Evolutionary conservation across 2,888 invertebrate genomes (phyloP).

Genomic region (Trimorus sp.): DNA sequence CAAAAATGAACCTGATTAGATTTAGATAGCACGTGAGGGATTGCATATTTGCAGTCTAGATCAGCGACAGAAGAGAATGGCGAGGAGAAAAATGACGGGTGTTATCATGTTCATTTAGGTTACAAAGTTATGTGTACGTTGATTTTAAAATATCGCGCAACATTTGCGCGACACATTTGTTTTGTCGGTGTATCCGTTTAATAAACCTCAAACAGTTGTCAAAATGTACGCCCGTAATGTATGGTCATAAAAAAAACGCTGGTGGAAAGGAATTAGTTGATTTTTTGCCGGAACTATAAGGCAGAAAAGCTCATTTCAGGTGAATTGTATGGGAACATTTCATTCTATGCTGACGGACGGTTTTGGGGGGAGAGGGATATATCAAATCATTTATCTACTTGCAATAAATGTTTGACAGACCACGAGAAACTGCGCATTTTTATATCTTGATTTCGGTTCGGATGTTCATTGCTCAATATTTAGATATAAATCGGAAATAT

Average conservation of each 20-base stretch:
- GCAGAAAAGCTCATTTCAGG: slow-evolving; percentile 17
- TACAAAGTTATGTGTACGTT: slow-evolving; percentile 7
- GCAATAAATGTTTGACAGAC: too few relatives aligned
- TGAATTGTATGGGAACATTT: slow-evolving; percentile 6
- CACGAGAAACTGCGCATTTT: too few relatives aligned
- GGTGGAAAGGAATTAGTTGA: slow-evolving; percentile 16
- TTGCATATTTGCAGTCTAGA: slow-evolving; percentile 9
- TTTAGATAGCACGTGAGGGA: slow-evolving; percentile 24
- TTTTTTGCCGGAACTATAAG: slow-evolving; percentile 10
- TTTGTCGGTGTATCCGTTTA: slow-evolving; percentile 35
- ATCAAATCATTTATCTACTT: too few relatives aligned
- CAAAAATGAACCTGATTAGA: slow-evolving; percentile 35
- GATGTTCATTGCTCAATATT: too few relatives aligned
- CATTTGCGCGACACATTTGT: slow-evolving; percentile 28
- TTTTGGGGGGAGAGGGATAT: too few relatives aligned
- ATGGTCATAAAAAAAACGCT: slow-evolving; percentile 16
- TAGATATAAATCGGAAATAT: too few relatives aligned
- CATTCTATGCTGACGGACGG: slow-evolving; percentile 17
- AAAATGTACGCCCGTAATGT: slow-evolving; percentile 20
- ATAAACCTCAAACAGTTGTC: slow-evolving; percentile 45
- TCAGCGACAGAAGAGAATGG: neutral
- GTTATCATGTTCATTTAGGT: slow-evolving; percentile 40
- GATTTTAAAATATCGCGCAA: slow-evolving; percentile 44
- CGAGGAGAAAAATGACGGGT: slow-evolving; percentile 32
- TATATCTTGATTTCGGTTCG: too few relatives aligned